Percentiles rank a stretch among this genome's conserved stretches.
These are phyloP conservation scores for Himalopsyche tibetana DNA, from an alignment of 2,888 invertebrate genomes.

Conservation along the genomic window DNA sequence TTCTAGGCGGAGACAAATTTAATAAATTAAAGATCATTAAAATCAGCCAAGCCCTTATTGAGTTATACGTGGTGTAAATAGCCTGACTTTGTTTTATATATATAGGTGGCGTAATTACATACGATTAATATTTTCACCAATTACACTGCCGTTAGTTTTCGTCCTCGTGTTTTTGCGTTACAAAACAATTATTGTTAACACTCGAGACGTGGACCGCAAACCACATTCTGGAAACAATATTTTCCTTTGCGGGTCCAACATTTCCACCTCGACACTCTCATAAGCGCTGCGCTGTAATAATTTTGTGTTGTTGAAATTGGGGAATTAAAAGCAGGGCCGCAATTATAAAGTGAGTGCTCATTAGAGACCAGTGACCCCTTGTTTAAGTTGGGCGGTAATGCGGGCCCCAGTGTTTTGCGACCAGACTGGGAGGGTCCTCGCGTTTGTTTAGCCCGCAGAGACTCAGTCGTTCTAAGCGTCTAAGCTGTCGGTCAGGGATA, in stretches of 20 bases:
- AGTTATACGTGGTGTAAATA: too few relatives aligned
- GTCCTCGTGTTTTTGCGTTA: too few relatives aligned
- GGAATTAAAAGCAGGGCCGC: constrained; percentile 61
- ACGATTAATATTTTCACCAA: too few relatives aligned
- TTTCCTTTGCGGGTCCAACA: constrained; percentile 40
- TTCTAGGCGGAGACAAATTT: too few relatives aligned
- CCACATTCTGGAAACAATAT: constrained; percentile 28
- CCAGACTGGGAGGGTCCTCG: constrained; percentile 18
- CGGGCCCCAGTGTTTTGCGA: constrained; percentile 49
- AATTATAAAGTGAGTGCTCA: constrained; percentile 65
- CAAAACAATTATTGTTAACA: neutral
- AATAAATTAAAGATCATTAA: too few relatives aligned
- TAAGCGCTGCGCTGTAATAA: constrained; percentile 49
- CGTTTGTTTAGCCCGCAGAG: constrained; percentile 37
- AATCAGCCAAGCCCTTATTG: too few relatives aligned
- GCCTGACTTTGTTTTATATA: too few relatives aligned
- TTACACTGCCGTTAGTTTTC: too few relatives aligned
- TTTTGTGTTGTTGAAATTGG: constrained; percentile 59
- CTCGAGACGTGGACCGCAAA: constrained; percentile 6
- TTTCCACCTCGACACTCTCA: constrained; percentile 38
- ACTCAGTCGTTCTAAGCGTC: constrained; percentile 30
- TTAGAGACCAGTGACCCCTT: constrained; percentile 64
- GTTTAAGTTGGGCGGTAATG: constrained; percentile 62
- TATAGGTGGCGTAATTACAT: too few relatives aligned
- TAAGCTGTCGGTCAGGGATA: neutral